A percentile compares a stretch with the other conserved stretches of the same genome.
These are phyloP conservation scores for Lamellibrachia satsuma DNA, from an alignment of 2,888 invertebrate species.

Conservation along the genomic window DNA sequence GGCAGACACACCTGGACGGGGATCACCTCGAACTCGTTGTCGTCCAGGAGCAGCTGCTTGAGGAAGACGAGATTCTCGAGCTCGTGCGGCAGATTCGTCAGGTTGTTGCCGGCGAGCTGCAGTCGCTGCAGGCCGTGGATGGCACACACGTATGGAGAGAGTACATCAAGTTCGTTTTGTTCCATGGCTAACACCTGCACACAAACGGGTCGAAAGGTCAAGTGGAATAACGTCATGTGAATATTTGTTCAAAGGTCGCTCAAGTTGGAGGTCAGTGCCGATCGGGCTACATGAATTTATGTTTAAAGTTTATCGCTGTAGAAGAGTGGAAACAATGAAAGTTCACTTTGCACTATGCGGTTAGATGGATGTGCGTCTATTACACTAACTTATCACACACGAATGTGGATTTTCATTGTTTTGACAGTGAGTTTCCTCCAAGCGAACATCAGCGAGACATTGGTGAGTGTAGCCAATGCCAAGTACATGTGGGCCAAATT, in stretches of 20 bases:
- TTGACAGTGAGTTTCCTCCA: neutral
- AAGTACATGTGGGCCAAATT: neutral
- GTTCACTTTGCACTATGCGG: no score
- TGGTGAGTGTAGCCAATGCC: neutral
- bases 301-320: no score
- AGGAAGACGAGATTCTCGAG: neutral
- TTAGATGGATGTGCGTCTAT: no score
- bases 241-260: no score
- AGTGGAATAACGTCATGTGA: no score
- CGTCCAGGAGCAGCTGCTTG: slow-evolving; percentile 53
- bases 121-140: slow-evolving; percentile 53
- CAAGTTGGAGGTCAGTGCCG: no score
- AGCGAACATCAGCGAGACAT: neutral
- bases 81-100: slow-evolving; percentile 57
- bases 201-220: neutral
- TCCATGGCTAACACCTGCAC: slow-evolving; percentile 55
- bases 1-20: slow-evolving; percentile 50
- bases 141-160: slow-evolving; percentile 55
- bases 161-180: slow-evolving; percentile 53
- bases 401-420: no score
- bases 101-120: slow-evolving; percentile 57
- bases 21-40: slow-evolving; percentile 60
- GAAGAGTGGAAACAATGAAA: no score
- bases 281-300: no score
- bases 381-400: no score